These are phyloP conservation scores for Pseudomyrmex dendroicus DNA, from an alignment of 1,140 invertebrate species.

Conservation along the genomic window DNA sequence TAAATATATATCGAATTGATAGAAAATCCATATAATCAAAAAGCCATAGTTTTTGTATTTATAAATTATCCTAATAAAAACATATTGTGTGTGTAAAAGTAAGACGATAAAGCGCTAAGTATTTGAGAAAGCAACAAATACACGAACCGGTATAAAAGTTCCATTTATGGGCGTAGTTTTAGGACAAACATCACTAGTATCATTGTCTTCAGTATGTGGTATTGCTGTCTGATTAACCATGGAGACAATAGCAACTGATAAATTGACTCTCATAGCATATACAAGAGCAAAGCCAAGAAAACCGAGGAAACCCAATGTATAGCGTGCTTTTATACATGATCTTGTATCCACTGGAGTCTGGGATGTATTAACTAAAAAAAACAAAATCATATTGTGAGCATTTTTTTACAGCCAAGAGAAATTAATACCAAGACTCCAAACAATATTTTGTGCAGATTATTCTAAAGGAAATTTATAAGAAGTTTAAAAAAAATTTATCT, in stretches of 20 bases:
- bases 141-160: constrained; percentile 86
- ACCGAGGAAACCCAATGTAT: constrained; percentile 92
- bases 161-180: constrained; percentile 84
- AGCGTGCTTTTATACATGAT: constrained; percentile 89
- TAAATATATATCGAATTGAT: neutral
- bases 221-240: constrained; percentile 94
- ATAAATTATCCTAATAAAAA: neutral
- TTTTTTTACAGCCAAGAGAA: constrained; percentile 5
- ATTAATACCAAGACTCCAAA: neutral
- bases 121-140: neutral
- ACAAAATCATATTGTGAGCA: constrained; percentile 29
- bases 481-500: neutral
- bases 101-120: constrained; percentile 1
- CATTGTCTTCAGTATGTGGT: constrained; percentile 85
- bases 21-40: too few relatives aligned
- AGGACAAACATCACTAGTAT: constrained; percentile 87
- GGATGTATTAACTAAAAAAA: constrained; percentile 80
- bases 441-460: constrained; percentile 10
- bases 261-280: constrained; percentile 96
- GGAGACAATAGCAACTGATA: constrained; percentile 97
- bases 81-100: neutral
- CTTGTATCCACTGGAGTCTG: constrained; percentile 85
- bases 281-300: constrained; percentile 93
- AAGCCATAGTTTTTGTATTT: neutral
- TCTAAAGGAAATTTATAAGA: neutral